Base-by-base conservation (phyloP, 1,140 invertebrate species). In the Drosophila lacertosa region DNA sequence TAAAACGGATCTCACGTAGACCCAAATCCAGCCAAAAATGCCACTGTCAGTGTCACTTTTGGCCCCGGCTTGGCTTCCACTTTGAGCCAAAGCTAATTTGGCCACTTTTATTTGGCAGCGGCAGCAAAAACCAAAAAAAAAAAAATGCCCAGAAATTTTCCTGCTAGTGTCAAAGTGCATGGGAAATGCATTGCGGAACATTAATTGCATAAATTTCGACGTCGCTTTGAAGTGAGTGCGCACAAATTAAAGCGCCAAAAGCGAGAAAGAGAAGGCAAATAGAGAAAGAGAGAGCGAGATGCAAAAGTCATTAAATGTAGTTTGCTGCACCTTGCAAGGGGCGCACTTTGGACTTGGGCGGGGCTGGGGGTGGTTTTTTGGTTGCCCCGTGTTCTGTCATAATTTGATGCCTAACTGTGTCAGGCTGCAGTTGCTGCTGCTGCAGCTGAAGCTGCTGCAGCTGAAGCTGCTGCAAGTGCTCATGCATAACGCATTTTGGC, bases 391-490 rank as follows among this genome's bases (percentile, higher is more conserved):
- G 15, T 24, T 60, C 55, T 32, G 47, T 47, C 62, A 72, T 72
- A 72, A 72, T 72, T 67, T 67, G 54, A 72, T 72, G 69, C 69
- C 69, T 72, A 72, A 72, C 69, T 72, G 69, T 72, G 69, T 72
- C 69, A 72, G 69, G 47, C 55, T n/a, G n/a, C n/a, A n/a, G n/a
- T n/a, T n/a, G 42, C 18, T 64, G 62, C 53, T 66, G 37, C 32
- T 58, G 63, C 60, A 40, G 44, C 51, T 37, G 66, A 37, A 37
- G 42, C 18, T n/a, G n/a, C 9, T 35, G 15, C 7, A 5, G 53
- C 18, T 47, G n/a, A n/a, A n/a, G 42, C 67, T 51, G 44, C 39
- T 71, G 54, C 64, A 67, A 67, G 69, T 72, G 69, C 69, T 72
- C 69, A 72, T 72, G 69, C 69, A 72, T 72, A 72, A 72, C 54